phyloP scores from a whole-genome alignment of 2,113 vertebrate species.

The Falco punctatus region DNA sequence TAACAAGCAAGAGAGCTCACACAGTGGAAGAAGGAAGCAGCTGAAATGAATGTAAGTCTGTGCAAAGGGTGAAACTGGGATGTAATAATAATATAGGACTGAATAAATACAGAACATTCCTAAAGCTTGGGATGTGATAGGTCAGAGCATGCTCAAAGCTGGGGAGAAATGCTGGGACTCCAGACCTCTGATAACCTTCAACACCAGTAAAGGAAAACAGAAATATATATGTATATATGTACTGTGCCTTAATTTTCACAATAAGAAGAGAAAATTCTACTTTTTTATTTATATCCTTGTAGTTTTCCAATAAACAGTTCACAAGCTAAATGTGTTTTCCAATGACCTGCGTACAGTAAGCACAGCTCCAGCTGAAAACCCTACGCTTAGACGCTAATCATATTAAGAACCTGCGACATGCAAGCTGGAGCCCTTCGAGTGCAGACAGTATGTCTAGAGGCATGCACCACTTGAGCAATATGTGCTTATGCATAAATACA shows the following conservation, averaged over 20 bases:
- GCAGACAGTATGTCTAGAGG: not conserved
- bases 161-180: not conserved
- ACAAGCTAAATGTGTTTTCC: not conserved
- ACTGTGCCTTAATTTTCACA: not conserved
- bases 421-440: slow-evolving; percentile 37
- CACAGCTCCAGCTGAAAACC: not conserved
- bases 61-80: not conserved
- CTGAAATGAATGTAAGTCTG: not conserved
- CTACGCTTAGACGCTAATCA: not conserved
- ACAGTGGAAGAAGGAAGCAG: not conserved
- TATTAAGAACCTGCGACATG: slow-evolving; percentile 15
- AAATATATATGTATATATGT: not conserved
- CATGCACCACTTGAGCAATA: slow-evolving; percentile 17
- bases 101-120: not conserved
- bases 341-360: not conserved
- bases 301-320: not conserved
- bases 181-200: not conserved
- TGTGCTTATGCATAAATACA: slow-evolving; percentile 38
- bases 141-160: not conserved
- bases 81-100: not conserved
- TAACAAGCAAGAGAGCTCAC: not conserved
- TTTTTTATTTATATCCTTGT: not conserved
- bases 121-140: not conserved
- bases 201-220: not conserved
- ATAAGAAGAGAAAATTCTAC: not conserved